A percentile compares a stretch with the other conserved stretches of the same genome.
Evolutionary conservation across 1,140 invertebrate genomes (phyloP).

Genomic region (Paraescarpia echinospica): DNA sequence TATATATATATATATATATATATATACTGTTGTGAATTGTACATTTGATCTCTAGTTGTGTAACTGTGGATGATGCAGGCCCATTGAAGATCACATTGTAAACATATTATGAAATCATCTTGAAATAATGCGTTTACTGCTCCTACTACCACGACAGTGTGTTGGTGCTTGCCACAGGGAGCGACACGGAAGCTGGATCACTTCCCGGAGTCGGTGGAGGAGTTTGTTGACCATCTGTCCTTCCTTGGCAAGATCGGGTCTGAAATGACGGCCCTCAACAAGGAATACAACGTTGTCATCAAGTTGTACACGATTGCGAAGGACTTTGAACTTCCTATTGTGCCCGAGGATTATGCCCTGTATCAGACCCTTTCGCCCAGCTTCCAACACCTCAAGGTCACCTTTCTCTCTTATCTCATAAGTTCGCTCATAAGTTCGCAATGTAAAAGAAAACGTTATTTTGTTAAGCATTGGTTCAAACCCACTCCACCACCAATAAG

Average conservation of each 20-base stretch:
- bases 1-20: too few relatives aligned
- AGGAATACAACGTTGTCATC: conserved; percentile 47
- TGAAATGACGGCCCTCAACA: conserved; percentile 54
- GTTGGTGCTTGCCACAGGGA: conserved; percentile 36
- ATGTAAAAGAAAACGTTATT: too few relatives aligned
- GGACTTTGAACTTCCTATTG: conserved; percentile 48
- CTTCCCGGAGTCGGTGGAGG: conserved; percentile 51
- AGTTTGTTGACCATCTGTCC: conserved; percentile 58
- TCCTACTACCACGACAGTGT: too few relatives aligned
- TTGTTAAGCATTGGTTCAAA: too few relatives aligned
- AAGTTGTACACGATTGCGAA: conserved; percentile 55
- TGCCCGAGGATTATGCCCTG: conserved; percentile 53
- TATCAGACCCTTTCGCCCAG: conserved; percentile 55
- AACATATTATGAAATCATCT: too few relatives aligned
- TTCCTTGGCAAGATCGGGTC: conserved; percentile 52
- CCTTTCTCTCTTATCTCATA: neutral
- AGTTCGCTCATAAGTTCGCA: too few relatives aligned
- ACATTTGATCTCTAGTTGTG: too few relatives aligned
- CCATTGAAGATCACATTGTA: too few relatives aligned
- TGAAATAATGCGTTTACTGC: too few relatives aligned
- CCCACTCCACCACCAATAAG: too few relatives aligned
- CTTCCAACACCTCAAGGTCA: conserved; percentile 56
- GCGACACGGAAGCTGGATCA: conserved; percentile 54
- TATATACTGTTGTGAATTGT: too few relatives aligned
- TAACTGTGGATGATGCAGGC: too few relatives aligned